phyloP scores from a whole-genome alignment of 2,888 invertebrate genomes.

The Oligia latruncula region DNA sequence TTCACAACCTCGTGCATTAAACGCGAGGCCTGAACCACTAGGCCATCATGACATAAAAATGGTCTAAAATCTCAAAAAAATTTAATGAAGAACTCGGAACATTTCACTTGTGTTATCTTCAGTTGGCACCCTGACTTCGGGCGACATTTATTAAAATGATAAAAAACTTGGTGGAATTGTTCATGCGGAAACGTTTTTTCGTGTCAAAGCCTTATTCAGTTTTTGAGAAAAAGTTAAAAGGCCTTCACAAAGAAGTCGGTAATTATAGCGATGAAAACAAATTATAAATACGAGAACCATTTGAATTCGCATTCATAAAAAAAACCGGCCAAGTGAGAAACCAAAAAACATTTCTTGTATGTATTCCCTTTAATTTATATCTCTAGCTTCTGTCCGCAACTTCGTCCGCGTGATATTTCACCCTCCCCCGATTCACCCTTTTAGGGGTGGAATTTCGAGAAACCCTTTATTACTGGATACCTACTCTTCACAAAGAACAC shows the following conservation, averaged over 20 bases:
- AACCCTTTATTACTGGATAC: too few species aligned
- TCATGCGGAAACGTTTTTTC: slow-evolving; percentile 7
- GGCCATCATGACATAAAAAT: background rate
- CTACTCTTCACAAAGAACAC: too few species aligned
- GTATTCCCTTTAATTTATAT: too few species aligned
- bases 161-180: slow-evolving; percentile 21
- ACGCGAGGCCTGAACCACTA: background rate
- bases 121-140: background rate
- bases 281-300: slow-evolving; percentile 16
- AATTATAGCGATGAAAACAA: slow-evolving; percentile 17
- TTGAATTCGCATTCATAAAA: background rate
- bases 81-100: background rate
- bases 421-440: too few species aligned
- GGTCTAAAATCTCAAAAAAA: background rate
- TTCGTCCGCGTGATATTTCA: too few species aligned
- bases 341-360: too few species aligned
- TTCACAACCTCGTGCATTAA: background rate
- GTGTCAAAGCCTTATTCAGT: background rate
- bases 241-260: slow-evolving; percentile 30
- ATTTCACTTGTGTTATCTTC: slow-evolving; percentile 16
- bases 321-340: too few species aligned
- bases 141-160: slow-evolving; percentile 9
- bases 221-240: slow-evolving; percentile 10
- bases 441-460: too few species aligned
- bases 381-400: too few species aligned